phyloP scores from a whole-genome alignment of 2,797 vertebrate species.

The Kryptolebias ocellatus region DNA sequence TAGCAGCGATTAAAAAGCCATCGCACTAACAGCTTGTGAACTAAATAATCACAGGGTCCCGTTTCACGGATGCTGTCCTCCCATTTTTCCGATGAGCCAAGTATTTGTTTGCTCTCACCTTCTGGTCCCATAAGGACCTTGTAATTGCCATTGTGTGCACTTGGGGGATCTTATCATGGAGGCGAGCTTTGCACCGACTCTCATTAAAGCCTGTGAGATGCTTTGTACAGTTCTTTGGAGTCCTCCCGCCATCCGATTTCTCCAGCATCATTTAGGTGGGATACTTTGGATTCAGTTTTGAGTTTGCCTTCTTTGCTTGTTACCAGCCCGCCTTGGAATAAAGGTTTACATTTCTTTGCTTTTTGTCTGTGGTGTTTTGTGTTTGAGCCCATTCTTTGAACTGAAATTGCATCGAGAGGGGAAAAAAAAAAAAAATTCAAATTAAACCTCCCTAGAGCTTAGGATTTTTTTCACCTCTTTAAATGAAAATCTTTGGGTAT shows the following conservation, averaged over 20 bases:
- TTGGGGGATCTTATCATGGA: constrained; percentile 24
- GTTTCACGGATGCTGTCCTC: constrained; percentile 53
- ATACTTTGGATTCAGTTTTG: not conserved
- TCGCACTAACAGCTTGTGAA: constrained; percentile 67
- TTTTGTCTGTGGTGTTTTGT: too few relatives aligned
- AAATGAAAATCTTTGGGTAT: not conserved
- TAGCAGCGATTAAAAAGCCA: constrained; percentile 76
- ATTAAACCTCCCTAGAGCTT: not conserved
- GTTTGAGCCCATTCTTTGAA: too few relatives aligned
- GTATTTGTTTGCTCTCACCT: constrained; percentile 50
- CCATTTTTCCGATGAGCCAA: constrained; percentile 56
- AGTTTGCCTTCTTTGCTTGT: not conserved
- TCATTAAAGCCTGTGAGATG: constrained; percentile 10
- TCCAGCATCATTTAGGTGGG: not conserved
- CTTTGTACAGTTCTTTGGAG: constrained; percentile 7
- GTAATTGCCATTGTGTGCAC: constrained; percentile 43
- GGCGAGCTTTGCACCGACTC: constrained; percentile 5
- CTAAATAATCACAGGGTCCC: constrained; percentile 66
- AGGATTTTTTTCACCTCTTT: not conserved
- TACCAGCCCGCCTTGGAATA: not conserved
- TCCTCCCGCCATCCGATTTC: not conserved
- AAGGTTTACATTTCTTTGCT: not conserved
- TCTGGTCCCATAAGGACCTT: constrained; percentile 39
- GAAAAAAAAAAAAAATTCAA: too few relatives aligned
- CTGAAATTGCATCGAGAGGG: too few relatives aligned